Conservation (phyloP, 2,113 vertebrate species). For the Passer domesticus region DNA sequence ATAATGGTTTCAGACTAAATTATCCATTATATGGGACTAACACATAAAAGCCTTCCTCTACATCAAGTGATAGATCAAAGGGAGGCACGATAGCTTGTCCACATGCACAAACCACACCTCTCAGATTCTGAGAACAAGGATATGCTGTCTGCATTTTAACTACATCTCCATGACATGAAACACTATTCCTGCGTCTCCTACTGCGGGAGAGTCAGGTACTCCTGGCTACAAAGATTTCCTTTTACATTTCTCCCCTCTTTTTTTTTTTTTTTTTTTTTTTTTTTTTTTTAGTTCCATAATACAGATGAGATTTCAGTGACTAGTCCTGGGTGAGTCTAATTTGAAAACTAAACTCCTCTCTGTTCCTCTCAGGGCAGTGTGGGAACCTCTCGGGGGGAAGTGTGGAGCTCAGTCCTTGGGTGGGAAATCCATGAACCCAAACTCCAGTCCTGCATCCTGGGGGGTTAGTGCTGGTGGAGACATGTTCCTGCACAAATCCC, state of each 20-base stretch:
- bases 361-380: background rate
- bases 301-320: constrained; percentile 58
- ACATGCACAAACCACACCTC: constrained; percentile 73
- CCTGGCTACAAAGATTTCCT: constrained; percentile 74
- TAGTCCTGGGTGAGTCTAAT: constrained; percentile 66
- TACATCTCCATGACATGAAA: constrained; percentile 77
- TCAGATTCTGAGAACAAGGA: constrained; percentile 70
- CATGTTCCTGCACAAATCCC: background rate
- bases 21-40: constrained; percentile 69
- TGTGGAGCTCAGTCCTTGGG: background rate
- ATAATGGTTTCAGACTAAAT: constrained; percentile 72
- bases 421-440: background rate
- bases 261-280: background rate
- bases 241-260: constrained; percentile 20
- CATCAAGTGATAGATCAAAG: constrained; percentile 79
- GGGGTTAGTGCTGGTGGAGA: background rate
- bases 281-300: background rate
- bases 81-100: constrained; percentile 65
- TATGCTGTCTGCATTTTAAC: constrained; percentile 77
- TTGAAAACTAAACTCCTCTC: constrained; percentile 47
- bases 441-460: background rate
- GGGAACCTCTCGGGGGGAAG: background rate
- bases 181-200: constrained; percentile 61
- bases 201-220: constrained; percentile 69
- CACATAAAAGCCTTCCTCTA: constrained; percentile 75